Evolutionary conservation across 92 coral and sea anemone genomes (phyloP), one percentile per base, ranked within the genome.

Genomic region (Porites rus): DNA sequence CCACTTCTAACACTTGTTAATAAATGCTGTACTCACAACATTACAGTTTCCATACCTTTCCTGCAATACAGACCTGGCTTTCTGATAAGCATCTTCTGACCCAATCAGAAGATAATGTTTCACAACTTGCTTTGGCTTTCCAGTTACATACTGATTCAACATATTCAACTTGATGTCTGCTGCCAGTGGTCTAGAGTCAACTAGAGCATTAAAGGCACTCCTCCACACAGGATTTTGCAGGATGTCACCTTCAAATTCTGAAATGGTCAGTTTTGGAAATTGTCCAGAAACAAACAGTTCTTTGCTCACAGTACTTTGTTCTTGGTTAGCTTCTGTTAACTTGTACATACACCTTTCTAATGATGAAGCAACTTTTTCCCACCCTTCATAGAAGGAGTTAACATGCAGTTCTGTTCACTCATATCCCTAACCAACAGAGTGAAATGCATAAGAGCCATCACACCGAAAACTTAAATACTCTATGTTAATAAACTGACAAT

Each of bases 231-330:
- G 92, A 50, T 92, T 88, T 53, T 84, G 84, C 51, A 88, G 74
- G 4, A 92, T 90, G 75, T 92, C 92, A 25, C 92, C 90, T 58
- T 56, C 65, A 64, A 80, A 92, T 65, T 84, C 62, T 75, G 96
- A 90, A 64, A 93, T 78, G 17, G 79, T 54, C 51, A 87, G 83
- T 63, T 90, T 87, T 14, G 75, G 69, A 62, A 62, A 22, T n/a
- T 62, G 66, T 62, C 66, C 66, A 62, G 66, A 62, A 14, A 62
- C 18, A 62, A 74, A 12, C 20, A 10, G 3, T 56, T 74, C 62
- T 53, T 74, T 74, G 17, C 38, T 74, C n/a, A 20, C 78, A 8
- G 78, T 74, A 16, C 78, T 74, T 74, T 74, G 62, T 19, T 74
- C 62, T n/a, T 51, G 8, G 67, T 88, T 88, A 51, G 72, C 82